Evolutionary conservation across 2,113 vertebrate genomes (phyloP).

Genomic region (Coracopsis vasa): DNA sequence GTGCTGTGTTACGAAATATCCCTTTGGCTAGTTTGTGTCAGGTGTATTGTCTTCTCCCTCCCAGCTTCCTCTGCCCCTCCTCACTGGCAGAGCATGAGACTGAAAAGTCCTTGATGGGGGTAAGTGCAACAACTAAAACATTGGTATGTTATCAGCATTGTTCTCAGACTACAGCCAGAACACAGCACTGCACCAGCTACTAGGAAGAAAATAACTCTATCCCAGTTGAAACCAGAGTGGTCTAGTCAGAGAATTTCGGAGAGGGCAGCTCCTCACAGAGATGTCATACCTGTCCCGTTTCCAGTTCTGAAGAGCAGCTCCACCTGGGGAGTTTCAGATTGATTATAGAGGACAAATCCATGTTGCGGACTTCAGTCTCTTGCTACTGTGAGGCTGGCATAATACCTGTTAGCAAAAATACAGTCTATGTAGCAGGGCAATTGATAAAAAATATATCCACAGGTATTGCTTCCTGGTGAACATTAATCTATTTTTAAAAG

Average conservation of each 20-base stretch:
- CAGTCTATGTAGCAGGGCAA: neutral
- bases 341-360: neutral
- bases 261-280: neutral
- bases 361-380: neutral
- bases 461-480: neutral
- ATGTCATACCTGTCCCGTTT: neutral
- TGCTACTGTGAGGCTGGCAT: neutral
- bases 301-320: neutral
- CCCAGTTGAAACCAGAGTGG: neutral
- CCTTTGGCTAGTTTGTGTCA: neutral
- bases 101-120: neutral
- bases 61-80: neutral
- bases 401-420: neutral
- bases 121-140: neutral
- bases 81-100: neutral
- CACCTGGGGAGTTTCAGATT: neutral
- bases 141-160: neutral
- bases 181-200: neutral
- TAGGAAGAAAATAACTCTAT: neutral
- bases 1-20: neutral
- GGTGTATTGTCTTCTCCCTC: neutral
- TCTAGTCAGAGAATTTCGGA: neutral
- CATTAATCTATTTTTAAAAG: neutral
- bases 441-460: neutral
- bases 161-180: neutral